Conservation (phyloP, 2,113 vertebrate species). For the Chamaetylas fuelleborni region DNA sequence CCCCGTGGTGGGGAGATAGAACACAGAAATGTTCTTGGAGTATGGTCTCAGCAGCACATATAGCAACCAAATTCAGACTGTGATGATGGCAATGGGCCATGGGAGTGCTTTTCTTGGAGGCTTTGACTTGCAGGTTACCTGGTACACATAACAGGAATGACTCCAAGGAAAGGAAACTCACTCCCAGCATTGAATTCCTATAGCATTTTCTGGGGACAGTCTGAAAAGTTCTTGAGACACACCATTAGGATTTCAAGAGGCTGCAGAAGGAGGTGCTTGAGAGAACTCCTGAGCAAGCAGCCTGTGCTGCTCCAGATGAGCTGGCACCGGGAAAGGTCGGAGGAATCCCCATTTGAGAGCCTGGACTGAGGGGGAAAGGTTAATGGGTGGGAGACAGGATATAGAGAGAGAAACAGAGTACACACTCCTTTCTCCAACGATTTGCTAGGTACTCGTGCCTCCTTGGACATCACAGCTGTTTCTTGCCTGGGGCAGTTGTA, state of each 20-base stretch:
- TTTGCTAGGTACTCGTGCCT: neutral
- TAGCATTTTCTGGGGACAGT: neutral
- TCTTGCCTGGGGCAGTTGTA: neutral
- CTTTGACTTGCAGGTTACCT: neutral
- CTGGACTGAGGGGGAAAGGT: neutral
- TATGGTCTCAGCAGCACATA: neutral
- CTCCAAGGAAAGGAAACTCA: neutral
- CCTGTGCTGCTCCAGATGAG: neutral
- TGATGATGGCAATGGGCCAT: neutral
- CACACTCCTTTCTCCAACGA: accelerated
- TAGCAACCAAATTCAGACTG: neutral
- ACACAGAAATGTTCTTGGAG: neutral
- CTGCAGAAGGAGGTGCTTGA: neutral
- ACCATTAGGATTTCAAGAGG: neutral
- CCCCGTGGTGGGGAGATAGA: neutral
- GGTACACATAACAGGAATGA: neutral
- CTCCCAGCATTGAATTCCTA: neutral
- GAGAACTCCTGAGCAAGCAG: neutral
- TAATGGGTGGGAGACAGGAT: neutral
- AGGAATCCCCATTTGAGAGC: neutral
- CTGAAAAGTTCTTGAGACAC: neutral
- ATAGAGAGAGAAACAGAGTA: neutral
- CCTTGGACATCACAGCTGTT: neutral
- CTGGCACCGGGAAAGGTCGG: neutral
- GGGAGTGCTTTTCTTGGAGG: neutral